These are phyloP conservation scores for Crotalus adamanteus DNA, from an alignment of 2,797 vertebrate genomes.

Conservation along the genomic window DNA sequence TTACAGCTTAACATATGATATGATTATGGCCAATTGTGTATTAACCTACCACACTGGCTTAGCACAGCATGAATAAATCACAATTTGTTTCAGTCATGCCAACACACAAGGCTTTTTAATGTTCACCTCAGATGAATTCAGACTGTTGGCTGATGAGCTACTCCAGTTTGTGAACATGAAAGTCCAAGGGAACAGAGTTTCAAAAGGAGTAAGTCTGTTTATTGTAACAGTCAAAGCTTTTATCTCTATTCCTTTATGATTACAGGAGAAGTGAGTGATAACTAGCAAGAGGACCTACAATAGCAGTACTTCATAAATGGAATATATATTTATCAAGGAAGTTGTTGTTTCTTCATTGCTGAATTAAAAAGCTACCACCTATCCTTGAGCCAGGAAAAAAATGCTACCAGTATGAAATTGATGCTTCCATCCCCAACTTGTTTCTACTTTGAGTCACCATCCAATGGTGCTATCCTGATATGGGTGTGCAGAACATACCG, in stretches of 20 bases:
- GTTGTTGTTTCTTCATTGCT: background rate
- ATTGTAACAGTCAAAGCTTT: background rate
- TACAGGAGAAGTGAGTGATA: background rate
- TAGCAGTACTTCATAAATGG: background rate
- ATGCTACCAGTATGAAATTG: too few species aligned
- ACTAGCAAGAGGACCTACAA: background rate
- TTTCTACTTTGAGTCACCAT: background rate
- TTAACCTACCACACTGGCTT: background rate
- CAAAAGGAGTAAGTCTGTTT: background rate
- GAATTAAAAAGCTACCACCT: background rate
- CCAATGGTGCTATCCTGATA: background rate
- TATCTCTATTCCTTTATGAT: background rate
- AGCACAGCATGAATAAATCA: background rate
- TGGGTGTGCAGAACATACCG: background rate
- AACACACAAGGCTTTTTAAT: background rate
- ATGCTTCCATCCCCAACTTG: background rate
- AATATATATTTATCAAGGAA: background rate
- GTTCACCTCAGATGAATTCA: background rate
- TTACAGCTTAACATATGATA: background rate
- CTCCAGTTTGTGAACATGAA: background rate
- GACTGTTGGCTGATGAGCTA: background rate
- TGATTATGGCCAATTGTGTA: background rate
- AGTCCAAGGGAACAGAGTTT: background rate
- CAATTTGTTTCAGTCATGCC: background rate
- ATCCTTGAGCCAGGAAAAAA: background rate